Conservation (phyloP, 2,113 vertebrate species). For the Nesoenas mayeri region DNA sequence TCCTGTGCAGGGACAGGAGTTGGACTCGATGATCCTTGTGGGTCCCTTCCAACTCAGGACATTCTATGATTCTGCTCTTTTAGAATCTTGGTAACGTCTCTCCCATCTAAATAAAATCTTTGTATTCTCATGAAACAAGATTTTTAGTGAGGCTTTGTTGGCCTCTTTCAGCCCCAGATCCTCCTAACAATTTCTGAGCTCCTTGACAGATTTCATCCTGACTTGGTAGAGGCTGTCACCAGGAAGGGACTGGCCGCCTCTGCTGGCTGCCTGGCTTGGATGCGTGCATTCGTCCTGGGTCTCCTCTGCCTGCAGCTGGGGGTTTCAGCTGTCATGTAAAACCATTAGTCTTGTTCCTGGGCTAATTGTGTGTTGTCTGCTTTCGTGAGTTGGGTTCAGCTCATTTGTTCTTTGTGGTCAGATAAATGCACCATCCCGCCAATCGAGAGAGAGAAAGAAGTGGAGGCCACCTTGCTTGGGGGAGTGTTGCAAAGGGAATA, state of each 20-base stretch:
- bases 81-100: too few species aligned
- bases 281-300: fast-evolving
- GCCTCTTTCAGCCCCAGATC: background rate
- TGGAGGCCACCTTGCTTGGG: background rate
- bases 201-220: too few species aligned
- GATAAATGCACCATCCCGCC: fast-evolving
- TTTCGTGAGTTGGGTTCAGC: fast-evolving
- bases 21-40: too few species aligned
- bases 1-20: too few species aligned
- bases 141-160: background rate
- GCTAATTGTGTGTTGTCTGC: background rate
- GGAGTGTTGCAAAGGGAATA: background rate
- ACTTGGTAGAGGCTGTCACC: background rate
- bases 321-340: fast-evolving
- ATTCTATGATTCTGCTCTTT: too few species aligned
- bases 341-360: fast-evolving
- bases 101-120: too few species aligned
- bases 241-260: background rate
- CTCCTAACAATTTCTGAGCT: too few species aligned
- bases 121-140: too few species aligned
- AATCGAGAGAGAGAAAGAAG: background rate
- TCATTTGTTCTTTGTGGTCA: fast-evolving
- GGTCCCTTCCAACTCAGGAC: too few species aligned
- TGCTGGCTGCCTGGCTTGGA: background rate
- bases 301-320: background rate